phyloP scores from a whole-genome alignment of 2,797 vertebrate species.

The Labeo calbasu region DNA sequence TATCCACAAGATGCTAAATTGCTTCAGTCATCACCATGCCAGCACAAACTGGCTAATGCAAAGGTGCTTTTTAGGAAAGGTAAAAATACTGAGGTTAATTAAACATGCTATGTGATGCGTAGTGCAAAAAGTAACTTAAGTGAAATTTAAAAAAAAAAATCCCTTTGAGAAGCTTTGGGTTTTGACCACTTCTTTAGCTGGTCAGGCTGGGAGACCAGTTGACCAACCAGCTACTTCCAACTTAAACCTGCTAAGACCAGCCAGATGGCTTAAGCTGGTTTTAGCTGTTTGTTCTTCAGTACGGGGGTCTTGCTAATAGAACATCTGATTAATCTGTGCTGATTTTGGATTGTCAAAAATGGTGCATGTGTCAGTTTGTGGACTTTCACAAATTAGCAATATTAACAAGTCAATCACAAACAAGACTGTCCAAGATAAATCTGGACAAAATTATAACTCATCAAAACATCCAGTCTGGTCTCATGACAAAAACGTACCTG shows the following conservation, averaged over 20 bases:
- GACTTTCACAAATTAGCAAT: too few relatives aligned
- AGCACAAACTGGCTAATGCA: not conserved
- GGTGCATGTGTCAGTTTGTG: not conserved
- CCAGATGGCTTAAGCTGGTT: too few relatives aligned
- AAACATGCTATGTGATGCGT: not conserved
- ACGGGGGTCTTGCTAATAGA: not conserved
- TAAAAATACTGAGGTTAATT: not conserved
- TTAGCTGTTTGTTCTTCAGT: too few relatives aligned
- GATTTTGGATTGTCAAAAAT: not conserved
- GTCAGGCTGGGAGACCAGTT: too few relatives aligned
- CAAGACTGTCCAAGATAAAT: too few relatives aligned
- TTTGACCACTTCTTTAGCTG: too few relatives aligned
- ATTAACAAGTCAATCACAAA: too few relatives aligned
- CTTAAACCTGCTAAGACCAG: too few relatives aligned
- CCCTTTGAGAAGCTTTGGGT: not conserved
- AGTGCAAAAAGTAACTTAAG: not conserved
- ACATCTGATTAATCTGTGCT: not conserved
- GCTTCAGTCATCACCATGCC: not conserved
- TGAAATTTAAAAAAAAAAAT: not conserved
- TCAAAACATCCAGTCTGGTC: too few relatives aligned
- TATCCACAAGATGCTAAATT: not conserved
- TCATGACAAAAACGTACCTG: too few relatives aligned
- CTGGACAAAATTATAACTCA: too few relatives aligned
- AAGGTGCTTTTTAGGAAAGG: not conserved
- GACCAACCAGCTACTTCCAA: too few relatives aligned